Conservation (phyloP, 2,888 invertebrate genomes). For the Cosmopolites sordidus region DNA sequence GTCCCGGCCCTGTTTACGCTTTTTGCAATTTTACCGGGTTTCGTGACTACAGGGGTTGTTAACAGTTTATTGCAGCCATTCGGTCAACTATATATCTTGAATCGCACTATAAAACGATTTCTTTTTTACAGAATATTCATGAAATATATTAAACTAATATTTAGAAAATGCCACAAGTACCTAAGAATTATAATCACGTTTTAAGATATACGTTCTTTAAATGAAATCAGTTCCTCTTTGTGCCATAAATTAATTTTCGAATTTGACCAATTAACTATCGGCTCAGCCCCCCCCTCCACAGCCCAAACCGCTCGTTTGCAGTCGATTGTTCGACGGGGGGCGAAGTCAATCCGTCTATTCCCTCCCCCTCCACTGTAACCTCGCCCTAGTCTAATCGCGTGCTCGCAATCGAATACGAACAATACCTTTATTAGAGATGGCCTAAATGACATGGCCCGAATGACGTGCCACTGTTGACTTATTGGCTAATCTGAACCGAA, state of each 20-base stretch:
- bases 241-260: conserved; percentile 7
- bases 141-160: too few species aligned
- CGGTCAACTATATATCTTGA: too few species aligned
- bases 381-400: background rate
- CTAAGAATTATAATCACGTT: background rate
- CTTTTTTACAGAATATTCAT: too few species aligned
- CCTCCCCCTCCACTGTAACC: conserved; percentile 7
- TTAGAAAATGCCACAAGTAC: too few species aligned
- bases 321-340: conserved; percentile 21
- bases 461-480: conserved; percentile 42
- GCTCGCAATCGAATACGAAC: conserved; percentile 27
- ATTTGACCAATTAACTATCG: conserved; percentile 20
- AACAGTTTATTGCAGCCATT: too few species aligned
- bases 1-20: too few species aligned
- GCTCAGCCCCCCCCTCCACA: background rate
- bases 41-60: too few species aligned
- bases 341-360: background rate
- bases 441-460: conserved; percentile 41
- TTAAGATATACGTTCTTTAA: background rate
- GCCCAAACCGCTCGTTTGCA: conserved; percentile 26
- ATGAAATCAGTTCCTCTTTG: too few species aligned
- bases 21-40: too few species aligned
- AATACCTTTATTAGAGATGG: conserved; percentile 38
- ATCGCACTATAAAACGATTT: too few species aligned
- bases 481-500: conserved; percentile 46